A percentile compares a stretch with the other conserved stretches of the same genome.
Evolutionary conservation across 2,888 invertebrate species (phyloP).

Genomic region (Meteorus colon): DNA sequence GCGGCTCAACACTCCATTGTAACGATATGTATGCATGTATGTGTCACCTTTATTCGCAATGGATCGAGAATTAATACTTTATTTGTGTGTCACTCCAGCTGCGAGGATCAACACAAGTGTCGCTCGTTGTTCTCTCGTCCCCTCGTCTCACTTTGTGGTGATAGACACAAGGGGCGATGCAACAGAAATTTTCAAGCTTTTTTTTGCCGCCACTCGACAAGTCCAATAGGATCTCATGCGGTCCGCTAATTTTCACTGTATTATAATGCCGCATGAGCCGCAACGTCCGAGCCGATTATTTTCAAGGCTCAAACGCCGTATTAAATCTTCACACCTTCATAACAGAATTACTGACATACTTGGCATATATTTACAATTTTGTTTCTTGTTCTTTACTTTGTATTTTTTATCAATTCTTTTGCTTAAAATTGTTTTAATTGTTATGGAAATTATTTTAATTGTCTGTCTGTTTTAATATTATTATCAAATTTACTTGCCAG

Average conservation of each 20-base stretch:
- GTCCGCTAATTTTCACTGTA: conserved; percentile 69
- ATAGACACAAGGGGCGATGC: conserved; percentile 36
- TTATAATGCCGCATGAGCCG: conserved; percentile 60
- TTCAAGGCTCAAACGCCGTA: conserved; percentile 52
- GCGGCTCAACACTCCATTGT: too few relatives aligned
- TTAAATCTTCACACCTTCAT: conserved; percentile 62
- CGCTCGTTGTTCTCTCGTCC: conserved; percentile 53
- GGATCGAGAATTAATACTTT: conserved; percentile 69
- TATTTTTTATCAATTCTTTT: too few relatives aligned
- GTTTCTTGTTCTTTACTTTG: too few relatives aligned
- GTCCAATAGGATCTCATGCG: conserved; percentile 55
- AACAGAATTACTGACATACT: background rate
- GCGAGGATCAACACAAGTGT: conserved; percentile 71
- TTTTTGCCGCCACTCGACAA: conserved; percentile 52
- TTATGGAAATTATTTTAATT: too few relatives aligned
- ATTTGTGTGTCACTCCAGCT: conserved; percentile 71
- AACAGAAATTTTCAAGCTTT: conserved; percentile 42
- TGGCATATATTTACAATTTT: background rate
- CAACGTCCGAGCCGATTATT: conserved; percentile 66
- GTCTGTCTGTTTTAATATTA: too few relatives aligned
- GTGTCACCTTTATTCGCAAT: conserved; percentile 53
- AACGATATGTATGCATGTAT: conserved; percentile 17
- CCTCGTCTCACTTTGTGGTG: conserved; percentile 24
- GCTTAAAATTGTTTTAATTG: too few relatives aligned
- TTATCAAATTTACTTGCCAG: too few relatives aligned